Conservation (phyloP, 2,888 invertebrate genomes). For the Ophion obscuratus region DNA sequence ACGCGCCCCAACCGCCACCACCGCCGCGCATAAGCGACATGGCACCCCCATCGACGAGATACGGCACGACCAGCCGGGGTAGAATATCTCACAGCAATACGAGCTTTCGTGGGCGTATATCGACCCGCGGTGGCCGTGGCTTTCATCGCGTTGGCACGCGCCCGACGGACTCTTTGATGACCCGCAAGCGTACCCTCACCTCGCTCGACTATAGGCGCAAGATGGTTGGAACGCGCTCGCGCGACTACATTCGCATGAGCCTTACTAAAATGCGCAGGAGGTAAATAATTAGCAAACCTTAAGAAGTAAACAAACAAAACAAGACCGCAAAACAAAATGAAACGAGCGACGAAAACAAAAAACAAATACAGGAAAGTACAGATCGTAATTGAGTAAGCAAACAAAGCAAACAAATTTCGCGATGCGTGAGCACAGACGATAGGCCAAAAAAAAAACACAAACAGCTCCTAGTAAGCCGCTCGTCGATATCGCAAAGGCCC, state of each 20-base stretch:
- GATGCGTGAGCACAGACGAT: conserved; percentile 44
- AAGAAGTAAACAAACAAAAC: conserved; percentile 56
- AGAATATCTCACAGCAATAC: conserved; percentile 79
- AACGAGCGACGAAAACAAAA: conserved; percentile 54
- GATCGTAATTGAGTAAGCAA: conserved; percentile 57
- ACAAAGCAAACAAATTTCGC: conserved; percentile 25
- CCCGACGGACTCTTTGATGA: conserved; percentile 78
- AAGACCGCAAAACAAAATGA: conserved; percentile 62
- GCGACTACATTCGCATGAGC: conserved; percentile 82
- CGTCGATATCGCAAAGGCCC: conserved; percentile 59
- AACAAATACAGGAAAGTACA: conserved; percentile 55
- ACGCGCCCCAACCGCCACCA: conserved; percentile 74
- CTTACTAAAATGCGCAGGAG: conserved; percentile 82
- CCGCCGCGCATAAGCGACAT: conserved; percentile 81
- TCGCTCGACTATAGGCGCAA: conserved; percentile 82
- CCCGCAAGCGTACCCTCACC: conserved; percentile 80
- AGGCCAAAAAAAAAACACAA: conserved; percentile 22
- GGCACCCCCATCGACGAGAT: conserved; percentile 79
- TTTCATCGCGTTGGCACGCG: conserved; percentile 79
- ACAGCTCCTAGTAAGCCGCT: conserved; percentile 46
- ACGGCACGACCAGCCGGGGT: conserved; percentile 77
- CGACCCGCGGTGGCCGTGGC: conserved; percentile 79
- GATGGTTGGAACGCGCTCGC: conserved; percentile 81
- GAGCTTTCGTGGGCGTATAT: conserved; percentile 79
- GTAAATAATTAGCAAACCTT: conserved; percentile 80